Percentiles rank a stretch among this genome's conserved stretches.
These are phyloP conservation scores for Meloidogyne exigua DNA, from an alignment of 1,140 invertebrate genomes.

Conservation along the genomic window DNA sequence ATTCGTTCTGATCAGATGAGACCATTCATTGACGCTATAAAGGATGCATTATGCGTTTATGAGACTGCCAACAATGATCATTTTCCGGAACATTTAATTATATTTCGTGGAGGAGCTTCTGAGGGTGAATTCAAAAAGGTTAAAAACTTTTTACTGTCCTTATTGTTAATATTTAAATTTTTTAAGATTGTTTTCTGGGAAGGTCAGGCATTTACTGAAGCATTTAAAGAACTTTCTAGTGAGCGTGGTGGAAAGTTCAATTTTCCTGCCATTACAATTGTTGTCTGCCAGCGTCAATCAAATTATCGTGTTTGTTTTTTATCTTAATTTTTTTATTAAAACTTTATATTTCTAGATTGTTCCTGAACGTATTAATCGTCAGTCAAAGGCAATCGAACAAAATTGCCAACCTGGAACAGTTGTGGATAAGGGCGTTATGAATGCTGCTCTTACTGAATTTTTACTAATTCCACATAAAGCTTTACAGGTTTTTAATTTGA, in stretches of 20 bases:
- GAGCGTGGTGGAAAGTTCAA: slow-evolving; percentile 12
- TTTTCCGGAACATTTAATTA: slow-evolving; percentile 29
- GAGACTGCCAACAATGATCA: background rate
- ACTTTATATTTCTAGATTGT: slow-evolving; percentile 11
- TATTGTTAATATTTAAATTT: slow-evolving; percentile 23
- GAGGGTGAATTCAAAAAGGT: slow-evolving; percentile 39
- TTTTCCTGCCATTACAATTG: slow-evolving; percentile 24
- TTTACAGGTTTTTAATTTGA: slow-evolving; percentile 25
- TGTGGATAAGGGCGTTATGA: slow-evolving; percentile 29
- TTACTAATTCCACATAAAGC: slow-evolving; percentile 30
- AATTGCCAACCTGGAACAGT: slow-evolving; percentile 37
- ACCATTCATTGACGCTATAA: slow-evolving; percentile 10
- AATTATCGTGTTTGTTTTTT: slow-evolving; percentile 29
- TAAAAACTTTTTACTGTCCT: background rate
- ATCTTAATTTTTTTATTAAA: background rate
- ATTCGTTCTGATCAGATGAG: slow-evolving; percentile 3
- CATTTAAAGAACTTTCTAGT: slow-evolving; percentile 23
- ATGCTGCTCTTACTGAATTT: slow-evolving; percentile 35
- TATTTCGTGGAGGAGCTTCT: slow-evolving; percentile 32
- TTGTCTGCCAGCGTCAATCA: slow-evolving; percentile 30
- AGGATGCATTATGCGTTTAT: slow-evolving; percentile 18
- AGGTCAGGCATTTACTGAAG: background rate
- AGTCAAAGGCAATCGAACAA: slow-evolving; percentile 23
- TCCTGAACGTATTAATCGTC: slow-evolving; percentile 14
- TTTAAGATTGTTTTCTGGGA: slow-evolving; percentile 26